phyloP scores from a whole-genome alignment of 2,797 vertebrate genomes.

The Anguilla megastoma region DNA sequence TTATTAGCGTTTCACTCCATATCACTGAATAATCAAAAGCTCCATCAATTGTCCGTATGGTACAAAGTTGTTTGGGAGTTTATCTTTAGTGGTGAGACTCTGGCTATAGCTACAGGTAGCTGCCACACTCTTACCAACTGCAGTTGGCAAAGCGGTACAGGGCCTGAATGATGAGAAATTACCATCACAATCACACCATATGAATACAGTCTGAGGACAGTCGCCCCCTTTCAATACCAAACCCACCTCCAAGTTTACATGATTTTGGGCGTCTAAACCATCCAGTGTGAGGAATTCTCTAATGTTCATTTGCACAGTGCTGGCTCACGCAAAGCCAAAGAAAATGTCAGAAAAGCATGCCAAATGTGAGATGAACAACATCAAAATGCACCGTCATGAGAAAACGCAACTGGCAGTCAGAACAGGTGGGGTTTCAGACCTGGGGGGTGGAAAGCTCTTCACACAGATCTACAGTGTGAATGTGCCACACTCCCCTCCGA shows the following conservation, averaged over 20 bases:
- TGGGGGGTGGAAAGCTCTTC: neutral
- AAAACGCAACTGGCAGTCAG: neutral
- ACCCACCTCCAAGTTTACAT: neutral
- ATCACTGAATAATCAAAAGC: too few relatives aligned
- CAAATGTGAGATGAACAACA: neutral
- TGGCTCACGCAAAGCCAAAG: neutral
- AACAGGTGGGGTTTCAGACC: neutral
- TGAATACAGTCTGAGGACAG: neutral
- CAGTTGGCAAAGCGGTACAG: too few relatives aligned
- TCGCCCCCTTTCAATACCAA: neutral
- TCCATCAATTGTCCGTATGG: too few relatives aligned
- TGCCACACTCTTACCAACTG: too few relatives aligned
- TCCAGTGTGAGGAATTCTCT: neutral
- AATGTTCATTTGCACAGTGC: neutral
- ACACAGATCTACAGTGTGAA: neutral
- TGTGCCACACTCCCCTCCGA: neutral
- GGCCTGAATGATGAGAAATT: too few relatives aligned
- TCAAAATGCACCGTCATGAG: neutral
- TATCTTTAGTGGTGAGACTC: too few relatives aligned
- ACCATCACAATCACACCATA: neutral
- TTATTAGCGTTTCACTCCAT: too few relatives aligned
- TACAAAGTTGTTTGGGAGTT: too few relatives aligned
- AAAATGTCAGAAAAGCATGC: neutral
- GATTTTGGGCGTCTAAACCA: neutral
- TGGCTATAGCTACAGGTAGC: too few relatives aligned